Base-by-base conservation (phyloP, 2,888 invertebrate species). In the Callyntrura sp. region DNA sequence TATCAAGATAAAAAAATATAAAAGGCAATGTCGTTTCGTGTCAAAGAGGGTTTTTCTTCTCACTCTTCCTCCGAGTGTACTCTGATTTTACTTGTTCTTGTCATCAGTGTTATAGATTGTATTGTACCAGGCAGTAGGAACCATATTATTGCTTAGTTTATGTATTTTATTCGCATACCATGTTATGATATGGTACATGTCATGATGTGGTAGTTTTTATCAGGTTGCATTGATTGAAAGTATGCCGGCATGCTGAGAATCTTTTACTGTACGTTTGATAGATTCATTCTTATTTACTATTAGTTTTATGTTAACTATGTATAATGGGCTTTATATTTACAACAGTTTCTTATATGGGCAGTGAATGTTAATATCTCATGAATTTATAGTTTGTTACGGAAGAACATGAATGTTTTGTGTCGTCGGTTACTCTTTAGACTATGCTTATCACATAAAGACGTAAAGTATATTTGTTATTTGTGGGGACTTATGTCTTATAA, bases 211-310 rank as follows among this genome's bases (percentile, higher is more conserved):
- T 51, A 51, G 35, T 35, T 43, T 43, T 70, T 60, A 57, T 57
- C 20, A 35, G 35, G 57, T 70, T 43, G 43, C 43, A 43, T 45
- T 70, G 70, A 68, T 68, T 70, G 60, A 68, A 85, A 78, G 87
- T 87, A 23, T 87, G 87, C 87, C 68, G 87, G 87, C 87, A 87
- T 87, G 81, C 87, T 87, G 70, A 85, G 85, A 85, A 73, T 73
- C 35, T 73, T 85, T 85, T 70, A 70, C 43, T 70, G 43, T 43
- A 65, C 65, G 45, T 73, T 60, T 3, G 51, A 28, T n/a, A 20
- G n/a, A 12, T 28, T 25, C 28, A 28, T 65, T 65, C 20, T 65
- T 65, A 28, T 65, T 65, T 65, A 28, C 28, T 60, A 23, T 60
- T 8, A 8, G 60, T 65, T 28, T 14, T 6, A 65, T 65, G 65